phyloP scores from a whole-genome alignment of 2,888 invertebrate genomes.

The Bimastos eiseni region DNA sequence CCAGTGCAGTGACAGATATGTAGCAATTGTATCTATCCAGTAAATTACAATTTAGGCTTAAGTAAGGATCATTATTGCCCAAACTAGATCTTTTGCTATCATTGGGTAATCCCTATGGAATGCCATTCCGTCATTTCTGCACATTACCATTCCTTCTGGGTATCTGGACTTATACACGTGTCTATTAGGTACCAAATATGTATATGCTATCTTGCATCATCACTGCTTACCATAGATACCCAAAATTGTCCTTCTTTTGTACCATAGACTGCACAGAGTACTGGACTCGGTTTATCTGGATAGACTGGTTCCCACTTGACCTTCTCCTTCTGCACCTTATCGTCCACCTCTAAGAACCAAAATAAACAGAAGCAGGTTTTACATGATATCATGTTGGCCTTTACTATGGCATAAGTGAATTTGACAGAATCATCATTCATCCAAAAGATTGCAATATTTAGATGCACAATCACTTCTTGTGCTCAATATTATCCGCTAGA shows the following conservation, averaged over 20 bases:
- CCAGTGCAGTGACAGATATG: too few species aligned
- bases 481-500: too few species aligned
- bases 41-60: not conserved
- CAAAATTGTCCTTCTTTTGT: slow-evolving; percentile 56
- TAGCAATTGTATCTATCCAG: not conserved
- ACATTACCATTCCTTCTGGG: too few species aligned
- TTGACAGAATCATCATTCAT: not conserved
- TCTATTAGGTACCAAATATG: not conserved
- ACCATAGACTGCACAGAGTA: slow-evolving; percentile 56
- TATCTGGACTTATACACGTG: too few species aligned
- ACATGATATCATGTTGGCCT: not conserved
- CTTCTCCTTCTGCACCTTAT: slow-evolving; percentile 36
- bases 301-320: slow-evolving; percentile 57
- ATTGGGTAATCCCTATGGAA: too few species aligned
- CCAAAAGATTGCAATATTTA: too few species aligned
- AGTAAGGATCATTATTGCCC: too few species aligned
- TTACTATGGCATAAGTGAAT: not conserved
- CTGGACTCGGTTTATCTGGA: slow-evolving; percentile 59
- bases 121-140: too few species aligned
- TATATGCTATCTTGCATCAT: not conserved
- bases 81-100: too few species aligned
- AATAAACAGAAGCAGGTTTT: not conserved
- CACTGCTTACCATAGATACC: slow-evolving; percentile 60
- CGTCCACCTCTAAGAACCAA: slow-evolving; percentile 26
- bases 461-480: too few species aligned